Percentiles rank a stretch among this genome's conserved stretches.
These are phyloP conservation scores for Vanacampus margaritifer DNA, from an alignment of 2,113 vertebrate genomes.

Conservation along the genomic window DNA sequence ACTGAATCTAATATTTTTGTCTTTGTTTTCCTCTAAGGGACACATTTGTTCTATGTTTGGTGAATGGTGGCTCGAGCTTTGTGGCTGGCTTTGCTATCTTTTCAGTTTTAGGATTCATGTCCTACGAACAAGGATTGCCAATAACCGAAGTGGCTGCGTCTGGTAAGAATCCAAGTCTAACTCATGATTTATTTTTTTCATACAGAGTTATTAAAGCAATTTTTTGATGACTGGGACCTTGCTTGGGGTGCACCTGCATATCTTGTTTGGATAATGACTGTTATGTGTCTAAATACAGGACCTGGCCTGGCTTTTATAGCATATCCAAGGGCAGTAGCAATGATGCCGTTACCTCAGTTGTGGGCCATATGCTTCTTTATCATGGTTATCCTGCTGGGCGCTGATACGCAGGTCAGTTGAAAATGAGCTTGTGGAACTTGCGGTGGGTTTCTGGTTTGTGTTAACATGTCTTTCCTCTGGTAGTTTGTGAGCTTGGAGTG, in stretches of 20 bases:
- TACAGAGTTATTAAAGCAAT: no score
- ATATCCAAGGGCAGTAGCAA: conserved; percentile 67
- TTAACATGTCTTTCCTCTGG: neutral
- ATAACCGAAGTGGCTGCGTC: conserved; percentile 71
- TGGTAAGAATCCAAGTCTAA: conserved; percentile 41
- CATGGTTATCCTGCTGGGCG: conserved; percentile 89
- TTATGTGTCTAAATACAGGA: conserved; percentile 43
- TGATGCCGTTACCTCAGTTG: conserved; percentile 72
- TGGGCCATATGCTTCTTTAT: conserved; percentile 73
- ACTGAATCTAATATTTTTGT: neutral
- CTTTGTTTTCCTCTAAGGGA: conserved; percentile 50
- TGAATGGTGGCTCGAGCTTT: conserved; percentile 69
- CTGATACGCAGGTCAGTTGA: conserved; percentile 69
- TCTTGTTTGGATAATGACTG: neutral
- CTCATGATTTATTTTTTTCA: neutral
- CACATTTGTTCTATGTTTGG: conserved; percentile 65
- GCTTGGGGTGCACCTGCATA: neutral
- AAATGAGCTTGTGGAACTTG: neutral
- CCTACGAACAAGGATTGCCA: conserved; percentile 66
- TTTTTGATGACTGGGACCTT: neutral
- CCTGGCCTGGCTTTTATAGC: conserved; percentile 71
- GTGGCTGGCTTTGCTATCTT: conserved; percentile 73
- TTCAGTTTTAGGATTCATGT: conserved; percentile 74
- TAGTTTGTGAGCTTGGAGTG: conserved; percentile 91
- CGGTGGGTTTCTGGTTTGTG: neutral